These are phyloP conservation scores for Chiroxiphia lanceolata DNA, from an alignment of 2,797 vertebrate genomes.

Conservation along the genomic window DNA sequence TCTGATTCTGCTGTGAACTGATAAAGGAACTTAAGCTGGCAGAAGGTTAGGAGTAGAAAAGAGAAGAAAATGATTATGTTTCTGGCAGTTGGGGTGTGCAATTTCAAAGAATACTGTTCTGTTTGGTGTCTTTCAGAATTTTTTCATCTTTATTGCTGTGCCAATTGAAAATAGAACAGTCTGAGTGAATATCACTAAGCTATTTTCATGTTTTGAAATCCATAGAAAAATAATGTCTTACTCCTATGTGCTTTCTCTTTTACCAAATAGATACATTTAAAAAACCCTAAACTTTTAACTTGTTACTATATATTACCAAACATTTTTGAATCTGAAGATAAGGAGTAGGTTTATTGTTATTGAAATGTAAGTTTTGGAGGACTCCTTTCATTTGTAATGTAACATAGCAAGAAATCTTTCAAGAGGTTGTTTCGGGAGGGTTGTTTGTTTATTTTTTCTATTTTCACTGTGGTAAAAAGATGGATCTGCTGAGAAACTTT, in stretches of 20 bases:
- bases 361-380: not conserved
- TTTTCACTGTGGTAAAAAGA: not conserved
- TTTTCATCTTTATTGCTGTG: not conserved
- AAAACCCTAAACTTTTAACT: not conserved
- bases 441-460: not conserved
- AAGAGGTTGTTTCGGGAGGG: rapidly evolving
- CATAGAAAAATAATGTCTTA: not conserved
- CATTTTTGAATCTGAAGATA: not conserved
- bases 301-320: not conserved
- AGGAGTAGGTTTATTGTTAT: not conserved
- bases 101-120: not conserved
- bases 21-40: not conserved
- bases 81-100: not conserved
- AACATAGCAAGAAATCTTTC: not conserved
- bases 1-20: not conserved
- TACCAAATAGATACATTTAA: not conserved
- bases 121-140: not conserved
- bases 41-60: not conserved
- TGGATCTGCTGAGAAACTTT: not conserved
- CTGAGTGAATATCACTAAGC: not conserved
- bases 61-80: not conserved
- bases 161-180: not conserved
- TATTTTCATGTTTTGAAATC: not conserved
- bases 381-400: not conserved
- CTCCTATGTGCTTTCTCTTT: not conserved